Conservation (phyloP, 2,888 invertebrate species). For the Corbicula japonica region DNA sequence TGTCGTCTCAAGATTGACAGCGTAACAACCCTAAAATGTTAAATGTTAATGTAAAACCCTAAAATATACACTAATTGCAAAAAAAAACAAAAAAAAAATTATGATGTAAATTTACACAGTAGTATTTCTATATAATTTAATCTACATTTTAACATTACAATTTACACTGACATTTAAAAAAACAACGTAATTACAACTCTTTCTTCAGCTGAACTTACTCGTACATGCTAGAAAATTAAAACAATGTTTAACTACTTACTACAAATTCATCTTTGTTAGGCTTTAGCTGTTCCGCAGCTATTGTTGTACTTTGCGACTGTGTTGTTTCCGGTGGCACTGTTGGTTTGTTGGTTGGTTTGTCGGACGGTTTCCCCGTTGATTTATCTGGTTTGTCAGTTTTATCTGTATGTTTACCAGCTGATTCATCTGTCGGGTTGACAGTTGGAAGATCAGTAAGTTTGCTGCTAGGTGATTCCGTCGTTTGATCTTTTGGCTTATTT, state of each 20-base stretch:
- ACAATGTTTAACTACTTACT: too few relatives aligned
- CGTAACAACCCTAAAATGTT: constrained; percentile 53
- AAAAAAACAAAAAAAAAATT: background rate
- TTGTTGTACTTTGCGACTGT: too few relatives aligned
- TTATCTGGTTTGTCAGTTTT: constrained; percentile 4
- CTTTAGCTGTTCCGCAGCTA: too few relatives aligned
- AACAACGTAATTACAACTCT: too few relatives aligned
- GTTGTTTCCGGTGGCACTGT: too few relatives aligned
- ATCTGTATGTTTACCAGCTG: background rate
- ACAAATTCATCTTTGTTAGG: too few relatives aligned
- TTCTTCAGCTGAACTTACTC: too few relatives aligned
- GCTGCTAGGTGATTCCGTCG: background rate
- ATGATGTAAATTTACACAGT: too few relatives aligned
- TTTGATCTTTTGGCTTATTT: background rate
- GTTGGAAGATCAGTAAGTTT: background rate
- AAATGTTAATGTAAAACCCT: background rate
- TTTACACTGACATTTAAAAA: too few relatives aligned
- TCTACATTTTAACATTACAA: too few relatives aligned
- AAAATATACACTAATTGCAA: background rate
- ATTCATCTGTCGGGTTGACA: constrained; percentile 3
- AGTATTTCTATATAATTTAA: too few relatives aligned
- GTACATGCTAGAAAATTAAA: too few relatives aligned
- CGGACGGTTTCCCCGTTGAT: constrained; percentile 19
- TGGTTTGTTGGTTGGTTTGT: constrained; percentile 1
- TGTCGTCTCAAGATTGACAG: constrained; percentile 46